Conservation (phyloP, 1,140 invertebrate genomes). For the Drosophila ohnishii region DNA sequence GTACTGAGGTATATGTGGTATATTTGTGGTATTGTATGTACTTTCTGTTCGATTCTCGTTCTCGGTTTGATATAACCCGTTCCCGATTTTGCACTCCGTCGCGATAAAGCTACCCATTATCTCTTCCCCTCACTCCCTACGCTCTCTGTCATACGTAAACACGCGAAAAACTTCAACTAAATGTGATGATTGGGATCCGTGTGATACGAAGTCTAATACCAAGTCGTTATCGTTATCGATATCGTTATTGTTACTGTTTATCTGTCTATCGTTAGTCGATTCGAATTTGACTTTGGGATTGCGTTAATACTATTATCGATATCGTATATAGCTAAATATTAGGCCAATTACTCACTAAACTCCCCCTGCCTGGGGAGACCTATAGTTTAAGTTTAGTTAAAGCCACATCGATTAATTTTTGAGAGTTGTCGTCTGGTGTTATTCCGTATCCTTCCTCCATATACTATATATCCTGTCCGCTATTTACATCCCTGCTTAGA, state of each 20-base stretch:
- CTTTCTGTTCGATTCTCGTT: conserved; percentile 69
- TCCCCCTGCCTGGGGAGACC: conserved; percentile 21
- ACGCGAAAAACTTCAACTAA: conserved; percentile 75
- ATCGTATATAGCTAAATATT: conserved; percentile 47
- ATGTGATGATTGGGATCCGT: conserved; percentile 55
- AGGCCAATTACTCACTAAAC: conserved; percentile 48
- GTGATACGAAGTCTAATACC: conserved; percentile 24
- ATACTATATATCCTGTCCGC: conserved; percentile 4
- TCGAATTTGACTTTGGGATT: conserved; percentile 65
- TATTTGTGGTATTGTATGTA: conserved; percentile 80
- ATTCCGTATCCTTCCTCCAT: conserved; percentile 27
- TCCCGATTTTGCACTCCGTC: conserved; percentile 60
- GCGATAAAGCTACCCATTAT: conserved; percentile 68
- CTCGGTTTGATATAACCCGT: conserved; percentile 25
- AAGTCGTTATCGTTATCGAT: conserved; percentile 38
- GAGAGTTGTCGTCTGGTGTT: conserved; percentile 51
- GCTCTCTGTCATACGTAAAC: conserved; percentile 59
- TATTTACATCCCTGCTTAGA: conserved; percentile 44
- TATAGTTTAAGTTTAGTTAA: conserved; percentile 67
- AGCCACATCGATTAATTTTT: conserved; percentile 80
- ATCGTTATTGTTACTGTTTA: conserved; percentile 28
- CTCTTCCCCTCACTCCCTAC: background rate
- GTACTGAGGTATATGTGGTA: conserved; percentile 82
- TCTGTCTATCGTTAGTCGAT: conserved; percentile 58
- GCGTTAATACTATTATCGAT: conserved; percentile 46